Conservation (phyloP, 2,888 invertebrate genomes). For the Hedychridium roseum region DNA sequence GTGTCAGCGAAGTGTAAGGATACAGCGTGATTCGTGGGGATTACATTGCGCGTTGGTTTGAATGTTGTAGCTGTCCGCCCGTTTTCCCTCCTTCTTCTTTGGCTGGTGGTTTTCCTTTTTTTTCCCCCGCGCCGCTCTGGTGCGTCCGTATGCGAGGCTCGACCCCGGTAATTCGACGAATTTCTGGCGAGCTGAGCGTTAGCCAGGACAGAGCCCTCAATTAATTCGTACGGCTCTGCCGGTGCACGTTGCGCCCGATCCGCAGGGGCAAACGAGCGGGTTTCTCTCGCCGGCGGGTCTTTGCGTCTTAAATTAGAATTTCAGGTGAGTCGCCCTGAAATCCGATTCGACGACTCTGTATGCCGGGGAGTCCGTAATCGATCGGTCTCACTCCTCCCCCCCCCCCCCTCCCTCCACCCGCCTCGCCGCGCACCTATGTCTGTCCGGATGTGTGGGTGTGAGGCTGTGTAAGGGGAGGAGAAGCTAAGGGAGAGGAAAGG, state of each 20-base stretch:
- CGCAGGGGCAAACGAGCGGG: conserved; percentile 20
- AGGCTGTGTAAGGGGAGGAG: no score
- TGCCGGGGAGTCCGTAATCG: conserved; percentile 28
- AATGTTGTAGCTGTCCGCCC: no score
- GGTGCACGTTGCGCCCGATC: conserved; percentile 23
- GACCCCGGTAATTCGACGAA: conserved; percentile 23
- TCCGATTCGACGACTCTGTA: conserved; percentile 38
- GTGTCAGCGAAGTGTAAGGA: no score
- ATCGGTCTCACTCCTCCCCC: no score
- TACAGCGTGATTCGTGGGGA: no score
- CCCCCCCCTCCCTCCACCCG: no score
- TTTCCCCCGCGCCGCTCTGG: no score
- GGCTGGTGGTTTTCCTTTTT: background rate
- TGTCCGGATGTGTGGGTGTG: no score
- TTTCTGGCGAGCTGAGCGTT: conserved; percentile 13
- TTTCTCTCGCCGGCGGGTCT: conserved; percentile 16
- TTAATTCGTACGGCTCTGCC: conserved; percentile 22
- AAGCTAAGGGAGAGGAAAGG: no score
- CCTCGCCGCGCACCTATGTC: no score
- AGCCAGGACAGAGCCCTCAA: conserved; percentile 21
- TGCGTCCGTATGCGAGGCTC: background rate
- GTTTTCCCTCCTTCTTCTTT: no score
- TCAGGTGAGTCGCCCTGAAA: conserved; percentile 37
- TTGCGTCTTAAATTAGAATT: conserved; percentile 44
- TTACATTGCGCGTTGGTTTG: no score